phyloP scores from a whole-genome alignment of 1,140 invertebrate genomes.

The Microplitis demolitor region DNA sequence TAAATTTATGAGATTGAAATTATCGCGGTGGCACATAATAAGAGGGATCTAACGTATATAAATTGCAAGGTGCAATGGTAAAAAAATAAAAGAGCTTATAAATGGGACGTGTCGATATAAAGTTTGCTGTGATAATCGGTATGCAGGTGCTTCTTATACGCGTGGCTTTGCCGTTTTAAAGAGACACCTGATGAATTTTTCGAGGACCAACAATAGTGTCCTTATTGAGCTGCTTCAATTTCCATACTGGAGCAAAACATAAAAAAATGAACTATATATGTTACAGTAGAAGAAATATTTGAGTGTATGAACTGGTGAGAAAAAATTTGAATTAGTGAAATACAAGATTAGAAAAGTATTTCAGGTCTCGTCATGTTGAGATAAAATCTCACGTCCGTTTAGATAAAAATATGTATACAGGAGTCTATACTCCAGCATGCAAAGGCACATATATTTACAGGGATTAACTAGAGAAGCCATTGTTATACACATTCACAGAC shows the following conservation, averaged over 20 bases:
- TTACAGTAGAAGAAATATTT: too few relatives aligned
- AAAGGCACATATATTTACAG: constrained; percentile 37
- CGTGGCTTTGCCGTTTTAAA: background rate
- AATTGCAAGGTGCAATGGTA: constrained; percentile 3
- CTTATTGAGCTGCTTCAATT: too few relatives aligned
- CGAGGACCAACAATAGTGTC: background rate
- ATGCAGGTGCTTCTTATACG: background rate
- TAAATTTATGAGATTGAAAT: constrained; percentile 18
- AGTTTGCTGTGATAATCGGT: constrained; percentile 1
- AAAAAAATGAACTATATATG: too few relatives aligned
- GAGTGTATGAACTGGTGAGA: too few relatives aligned
- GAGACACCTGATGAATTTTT: background rate
- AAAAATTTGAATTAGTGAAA: background rate
- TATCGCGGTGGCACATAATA: constrained; percentile 7
- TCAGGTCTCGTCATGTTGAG: constrained; percentile 5
- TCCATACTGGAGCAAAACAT: too few relatives aligned
- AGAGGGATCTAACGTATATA: background rate
- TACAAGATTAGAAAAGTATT: background rate
- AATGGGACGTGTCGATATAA: constrained; percentile 5
- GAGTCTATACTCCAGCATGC: background rate
- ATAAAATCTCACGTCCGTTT: constrained; percentile 4
- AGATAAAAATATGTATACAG: constrained; percentile 7
- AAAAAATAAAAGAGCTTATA: too few relatives aligned
- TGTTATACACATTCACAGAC: constrained; percentile 4
- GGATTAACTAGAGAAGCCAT: constrained; percentile 28